Base-by-base conservation (phyloP, 2,113 vertebrate genomes). In the Calyptomena viridis region DNA sequence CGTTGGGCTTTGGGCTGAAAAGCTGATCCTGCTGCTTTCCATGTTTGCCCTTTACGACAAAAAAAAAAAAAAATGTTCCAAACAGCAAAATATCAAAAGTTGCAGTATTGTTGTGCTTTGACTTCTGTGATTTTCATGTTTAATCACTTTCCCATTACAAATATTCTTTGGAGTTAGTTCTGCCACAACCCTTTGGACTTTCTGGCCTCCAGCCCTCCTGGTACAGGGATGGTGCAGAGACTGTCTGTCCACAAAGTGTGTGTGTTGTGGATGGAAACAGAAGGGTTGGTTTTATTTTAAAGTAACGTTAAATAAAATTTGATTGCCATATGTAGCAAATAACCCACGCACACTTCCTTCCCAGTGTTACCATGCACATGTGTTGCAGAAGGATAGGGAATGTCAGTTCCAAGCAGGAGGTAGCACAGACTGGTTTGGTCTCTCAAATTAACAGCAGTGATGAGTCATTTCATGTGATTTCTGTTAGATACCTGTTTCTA, bases 51-150 rank as follows among this genome's bases (percentile, higher is more conserved):
- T 95, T 96, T 90, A 89, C 6, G 1, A 84, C 58, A 85, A 91
- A 92, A 56, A 42, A 5, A 46, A 46, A 46, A 46, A 46, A 69
- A 91, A 95, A 95, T 96, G 96, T 97, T 97, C 96, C 95, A 96
- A 97, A 97, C 92, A 97, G 94, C 84, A 96, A 94, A 96, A 95
- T 94, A 89, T 16, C 59, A 13, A 35, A 49, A 79, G 53, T 75
- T 87, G 31, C 56, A 66, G 28, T 73, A 49, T 71, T 50, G 4
- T 92, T 83, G n/a, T 82, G 49, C 44, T 62, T 95, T 82, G n/a
- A 19, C 56, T 67, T 60, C 40, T 87, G 31, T 95, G 50, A 95
- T 96, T 93, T 82, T 20, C 4, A 3, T 5, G 2, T 84, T 85
- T 44, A 67, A 44, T 87, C 16, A 39, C 44, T 76, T 84, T 92